Percentiles rank a stretch among this genome's conserved stretches.
Evolutionary conservation across 2,797 vertebrate species (phyloP).

Genomic region (Hipposideros larvatus): DNA sequence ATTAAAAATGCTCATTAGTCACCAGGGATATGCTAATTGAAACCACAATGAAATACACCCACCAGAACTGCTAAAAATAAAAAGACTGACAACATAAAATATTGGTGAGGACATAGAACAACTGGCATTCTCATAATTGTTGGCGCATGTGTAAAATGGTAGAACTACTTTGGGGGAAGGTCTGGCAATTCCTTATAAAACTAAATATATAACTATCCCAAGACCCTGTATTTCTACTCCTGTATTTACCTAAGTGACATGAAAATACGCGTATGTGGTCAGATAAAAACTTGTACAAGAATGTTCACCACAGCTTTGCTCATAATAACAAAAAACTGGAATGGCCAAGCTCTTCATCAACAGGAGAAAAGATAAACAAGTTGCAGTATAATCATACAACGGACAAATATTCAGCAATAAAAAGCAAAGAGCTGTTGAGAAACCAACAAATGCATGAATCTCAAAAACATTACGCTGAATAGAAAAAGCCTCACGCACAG

Average conservation of each 20-base stretch:
- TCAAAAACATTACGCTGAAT: neutral
- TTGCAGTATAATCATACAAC: neutral
- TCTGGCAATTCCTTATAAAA: neutral
- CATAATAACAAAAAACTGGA: neutral
- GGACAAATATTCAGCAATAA: neutral
- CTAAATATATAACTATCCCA: neutral
- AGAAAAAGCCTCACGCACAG: neutral
- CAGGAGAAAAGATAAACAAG: neutral
- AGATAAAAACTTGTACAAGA: neutral
- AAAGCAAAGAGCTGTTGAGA: neutral
- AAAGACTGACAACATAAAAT: slow-evolving; percentile 6
- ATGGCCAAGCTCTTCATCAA: neutral
- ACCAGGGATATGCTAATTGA: neutral
- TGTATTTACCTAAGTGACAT: neutral
- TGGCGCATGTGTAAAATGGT: neutral
- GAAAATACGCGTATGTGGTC: neutral
- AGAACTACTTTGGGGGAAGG: neutral
- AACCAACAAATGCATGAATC: neutral
- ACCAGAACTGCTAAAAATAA: slow-evolving; percentile 6
- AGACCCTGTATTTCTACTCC: neutral
- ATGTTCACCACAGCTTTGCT: neutral
- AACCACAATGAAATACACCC: neutral
- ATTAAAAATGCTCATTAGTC: slow-evolving; percentile 11
- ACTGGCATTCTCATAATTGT: neutral
- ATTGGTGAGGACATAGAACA: neutral